Evolutionary conservation across 2,113 vertebrate genomes (phyloP).

Genomic region (Menidia beryllina): DNA sequence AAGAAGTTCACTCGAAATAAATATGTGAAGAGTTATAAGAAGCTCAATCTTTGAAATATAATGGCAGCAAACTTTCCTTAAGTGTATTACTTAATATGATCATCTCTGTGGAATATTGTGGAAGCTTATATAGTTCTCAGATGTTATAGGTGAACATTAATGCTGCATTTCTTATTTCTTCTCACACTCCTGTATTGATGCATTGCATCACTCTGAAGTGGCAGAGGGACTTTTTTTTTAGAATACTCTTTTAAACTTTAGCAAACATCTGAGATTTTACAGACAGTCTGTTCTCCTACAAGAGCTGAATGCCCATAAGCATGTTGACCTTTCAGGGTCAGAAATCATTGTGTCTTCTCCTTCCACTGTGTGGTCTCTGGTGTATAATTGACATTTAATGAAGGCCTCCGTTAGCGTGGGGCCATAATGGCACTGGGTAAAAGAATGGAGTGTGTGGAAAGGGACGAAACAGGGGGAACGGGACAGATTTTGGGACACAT

Average conservation of each 20-base stretch:
- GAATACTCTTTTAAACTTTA: too few relatives aligned
- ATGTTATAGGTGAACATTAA: too few relatives aligned
- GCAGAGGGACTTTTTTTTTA: background rate
- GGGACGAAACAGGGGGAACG: constrained; percentile 34
- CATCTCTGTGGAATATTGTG: too few relatives aligned
- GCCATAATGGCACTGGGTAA: constrained; percentile 66
- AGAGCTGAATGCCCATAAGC: constrained; percentile 74
- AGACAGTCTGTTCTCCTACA: constrained; percentile 61
- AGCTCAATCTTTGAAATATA: too few relatives aligned
- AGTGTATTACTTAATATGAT: too few relatives aligned
- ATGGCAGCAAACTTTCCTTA: too few relatives aligned
- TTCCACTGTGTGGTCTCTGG: constrained; percentile 80
- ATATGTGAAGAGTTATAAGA: too few relatives aligned
- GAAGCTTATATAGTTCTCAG: too few relatives aligned
- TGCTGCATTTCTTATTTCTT: background rate
- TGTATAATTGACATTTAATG: constrained; percentile 86
- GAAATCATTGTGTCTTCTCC: constrained; percentile 78
- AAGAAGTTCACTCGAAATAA: too few relatives aligned
- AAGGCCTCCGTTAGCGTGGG: constrained; percentile 76
- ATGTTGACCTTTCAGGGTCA: constrained; percentile 80
- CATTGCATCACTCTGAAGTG: background rate
- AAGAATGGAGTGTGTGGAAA: constrained; percentile 59
- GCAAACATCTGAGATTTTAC: constrained; percentile 14
- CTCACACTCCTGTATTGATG: background rate
- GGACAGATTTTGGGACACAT: constrained; percentile 31